Base-by-base conservation (phyloP, 2,797 vertebrate species). In the Crocodylus rhombifer region DNA sequence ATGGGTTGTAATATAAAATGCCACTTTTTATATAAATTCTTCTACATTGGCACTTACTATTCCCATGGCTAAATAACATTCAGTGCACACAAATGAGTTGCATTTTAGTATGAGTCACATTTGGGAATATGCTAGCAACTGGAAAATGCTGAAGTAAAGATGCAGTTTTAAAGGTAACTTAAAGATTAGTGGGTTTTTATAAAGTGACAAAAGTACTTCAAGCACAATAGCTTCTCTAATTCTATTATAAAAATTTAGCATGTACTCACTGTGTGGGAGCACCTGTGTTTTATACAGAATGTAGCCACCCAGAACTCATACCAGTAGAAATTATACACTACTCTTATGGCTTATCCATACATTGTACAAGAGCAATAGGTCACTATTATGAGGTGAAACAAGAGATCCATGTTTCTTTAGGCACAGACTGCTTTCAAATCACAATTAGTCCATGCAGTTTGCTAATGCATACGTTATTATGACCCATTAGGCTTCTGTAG, bases 231-330 rank as follows among this genome's bases (percentile, higher is more conserved):
- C 18, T 69, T 30, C 28, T 15, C 56, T 76, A 18, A 3, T 10
- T 77, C 1, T 0, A 30, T 77, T 63, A 4, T 26, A 57, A 64
- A 26, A 36, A 28, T 17, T 56, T 51, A 62, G 60, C 0, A 7
- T n/a, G 16, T 4, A 5, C 79, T 15, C 0, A 1, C 55, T n/a
- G 65, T 0, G 2, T 0, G 5, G 57, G 67, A 0, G 67, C 23
- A 7, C 23, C 33, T 21, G 14, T 14, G 62, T 28, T 21, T 36
- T 36, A n/a, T 12, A 21, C 36, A 6, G 36, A n/a, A 55, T 1
- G 74, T 2, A 57, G 61, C 80, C 33, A 9, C n/a, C 26, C 81
- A 36, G 81, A 82, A 28, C 69, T 42, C 13, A 5, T 2, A 26
- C 80, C n/a, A 74, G 63, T 71, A 80, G 80, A 61, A n/a, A 26